Conservation (phyloP, 2,888 invertebrate species). For the Torymus aiolomorphi region DNA sequence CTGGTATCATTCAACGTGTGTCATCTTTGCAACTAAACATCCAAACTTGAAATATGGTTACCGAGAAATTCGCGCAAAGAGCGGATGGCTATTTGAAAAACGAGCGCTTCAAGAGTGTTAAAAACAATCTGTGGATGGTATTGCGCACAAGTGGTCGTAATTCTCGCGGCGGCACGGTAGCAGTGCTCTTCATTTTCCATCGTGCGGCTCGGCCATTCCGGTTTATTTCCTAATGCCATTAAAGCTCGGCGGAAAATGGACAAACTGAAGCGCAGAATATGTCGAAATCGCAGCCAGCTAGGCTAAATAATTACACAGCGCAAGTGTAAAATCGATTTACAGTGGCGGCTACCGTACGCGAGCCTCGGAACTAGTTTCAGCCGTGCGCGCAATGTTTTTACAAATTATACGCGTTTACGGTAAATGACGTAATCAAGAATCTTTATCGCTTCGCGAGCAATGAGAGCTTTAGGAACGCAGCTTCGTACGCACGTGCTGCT, state of each 20-base stretch:
- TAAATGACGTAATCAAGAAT: slow-evolving; percentile 40
- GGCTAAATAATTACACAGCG: not conserved
- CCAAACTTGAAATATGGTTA: not conserved
- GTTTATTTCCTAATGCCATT: not conserved
- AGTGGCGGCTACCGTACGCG: not conserved
- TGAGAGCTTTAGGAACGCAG: not conserved
- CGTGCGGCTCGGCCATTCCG: not conserved
- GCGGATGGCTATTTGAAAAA: not conserved
- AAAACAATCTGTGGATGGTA: slow-evolving; percentile 9
- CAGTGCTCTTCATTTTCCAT: not conserved
- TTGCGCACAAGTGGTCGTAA: slow-evolving; percentile 15
- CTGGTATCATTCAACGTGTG: no score
- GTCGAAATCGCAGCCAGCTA: not conserved
- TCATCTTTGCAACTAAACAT: not conserved
- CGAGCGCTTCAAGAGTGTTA: slow-evolving; percentile 17
- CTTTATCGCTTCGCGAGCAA: slow-evolving; percentile 23
- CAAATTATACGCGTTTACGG: slow-evolving; percentile 36
- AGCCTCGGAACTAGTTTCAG: slow-evolving; percentile 7
- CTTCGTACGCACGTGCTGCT: not conserved
- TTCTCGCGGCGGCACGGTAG: not conserved
- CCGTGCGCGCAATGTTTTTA: slow-evolving; percentile 31
- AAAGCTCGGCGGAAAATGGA: not conserved
- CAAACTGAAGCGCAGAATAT: not conserved
- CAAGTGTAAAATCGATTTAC: slow-evolving; percentile 13
- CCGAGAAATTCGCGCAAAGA: not conserved